Evolutionary conservation across 1,140 invertebrate genomes (phyloP).

Genomic region (Adoxophyes honmai): DNA sequence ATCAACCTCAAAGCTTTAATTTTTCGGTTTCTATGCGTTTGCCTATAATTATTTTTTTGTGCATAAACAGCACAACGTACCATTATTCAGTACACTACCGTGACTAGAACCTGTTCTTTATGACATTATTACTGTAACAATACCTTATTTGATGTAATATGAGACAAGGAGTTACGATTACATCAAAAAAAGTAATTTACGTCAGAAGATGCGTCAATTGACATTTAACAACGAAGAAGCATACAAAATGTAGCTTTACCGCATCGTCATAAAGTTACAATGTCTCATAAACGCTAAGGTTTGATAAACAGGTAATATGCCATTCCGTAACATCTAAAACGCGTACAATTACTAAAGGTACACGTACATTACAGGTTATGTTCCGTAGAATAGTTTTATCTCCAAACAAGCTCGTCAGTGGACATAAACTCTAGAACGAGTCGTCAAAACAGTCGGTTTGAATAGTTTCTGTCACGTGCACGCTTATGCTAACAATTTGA

Average conservation of each 20-base stretch:
- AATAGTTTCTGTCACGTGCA: background rate
- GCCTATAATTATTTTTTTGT: too few relatives aligned
- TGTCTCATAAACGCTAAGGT: background rate
- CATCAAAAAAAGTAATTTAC: slow-evolving; percentile 7
- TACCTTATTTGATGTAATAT: background rate
- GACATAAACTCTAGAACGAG: background rate
- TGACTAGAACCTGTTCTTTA: too few relatives aligned
- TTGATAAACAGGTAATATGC: too few relatives aligned
- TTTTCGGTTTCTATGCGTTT: too few relatives aligned
- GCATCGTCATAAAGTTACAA: background rate
- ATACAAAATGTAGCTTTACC: slow-evolving; percentile 1
- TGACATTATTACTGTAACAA: slow-evolving; percentile 3
- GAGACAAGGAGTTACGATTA: background rate
- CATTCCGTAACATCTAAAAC: too few relatives aligned
- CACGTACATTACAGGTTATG: background rate
- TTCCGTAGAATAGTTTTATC: background rate
- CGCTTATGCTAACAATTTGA: slow-evolving; percentile 21
- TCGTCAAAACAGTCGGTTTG: background rate
- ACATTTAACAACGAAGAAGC: background rate
- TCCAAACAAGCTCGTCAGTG: background rate
- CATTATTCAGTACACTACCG: too few relatives aligned
- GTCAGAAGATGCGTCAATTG: slow-evolving; percentile 8
- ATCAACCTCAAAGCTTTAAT: too few relatives aligned
- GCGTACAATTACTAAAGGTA: too few relatives aligned
- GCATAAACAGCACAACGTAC: too few relatives aligned